Percentiles rank a stretch among this genome's conserved stretches.
Evolutionary conservation across 2,113 vertebrate species (phyloP).

Genomic region (Etia nguti): DNA sequence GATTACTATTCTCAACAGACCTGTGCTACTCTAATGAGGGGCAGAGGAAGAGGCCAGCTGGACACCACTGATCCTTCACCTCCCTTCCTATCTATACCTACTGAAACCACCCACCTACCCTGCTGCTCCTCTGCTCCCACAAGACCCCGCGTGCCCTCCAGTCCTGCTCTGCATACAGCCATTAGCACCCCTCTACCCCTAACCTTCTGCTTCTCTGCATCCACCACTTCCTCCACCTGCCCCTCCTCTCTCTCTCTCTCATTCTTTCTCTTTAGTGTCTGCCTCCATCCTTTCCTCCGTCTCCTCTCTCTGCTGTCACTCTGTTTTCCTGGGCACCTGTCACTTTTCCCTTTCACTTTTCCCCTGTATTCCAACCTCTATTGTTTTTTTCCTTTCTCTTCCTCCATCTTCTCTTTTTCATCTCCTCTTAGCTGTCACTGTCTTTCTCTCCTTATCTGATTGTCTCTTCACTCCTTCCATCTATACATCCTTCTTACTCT

Average conservation of each 20-base stretch:
- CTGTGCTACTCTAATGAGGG: conserved; percentile 61
- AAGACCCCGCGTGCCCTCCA: conserved; percentile 13
- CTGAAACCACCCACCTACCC: conserved; percentile 1
- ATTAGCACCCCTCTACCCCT: conserved; percentile 51
- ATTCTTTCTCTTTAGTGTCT: neutral
- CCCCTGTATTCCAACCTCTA: conserved; percentile 17
- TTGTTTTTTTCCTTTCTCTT: conserved; percentile 23
- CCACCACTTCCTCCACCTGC: neutral
- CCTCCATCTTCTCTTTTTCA: conserved; percentile 53
- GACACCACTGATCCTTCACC: conserved; percentile 59
- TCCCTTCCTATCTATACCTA: conserved; percentile 1
- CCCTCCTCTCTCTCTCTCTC: neutral
- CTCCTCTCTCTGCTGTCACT: conserved; percentile 22
- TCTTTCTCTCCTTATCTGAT: conserved; percentile 56
- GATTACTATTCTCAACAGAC: conserved; percentile 53
- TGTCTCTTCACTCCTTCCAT: conserved; percentile 62
- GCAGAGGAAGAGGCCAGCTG: conserved; percentile 57
- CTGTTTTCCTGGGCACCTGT: conserved; percentile 40
- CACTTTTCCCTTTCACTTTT: conserved; percentile 31
- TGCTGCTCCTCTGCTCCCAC: neutral
- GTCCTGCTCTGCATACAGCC: conserved; percentile 45
- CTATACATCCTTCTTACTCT: conserved; percentile 28
- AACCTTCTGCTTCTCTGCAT: conserved; percentile 39
- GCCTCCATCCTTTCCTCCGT: conserved; percentile 5
- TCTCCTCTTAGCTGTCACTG: conserved; percentile 64